These are phyloP conservation scores for Erebia palarica DNA, from an alignment of 2,888 invertebrate species.

Conservation along the genomic window DNA sequence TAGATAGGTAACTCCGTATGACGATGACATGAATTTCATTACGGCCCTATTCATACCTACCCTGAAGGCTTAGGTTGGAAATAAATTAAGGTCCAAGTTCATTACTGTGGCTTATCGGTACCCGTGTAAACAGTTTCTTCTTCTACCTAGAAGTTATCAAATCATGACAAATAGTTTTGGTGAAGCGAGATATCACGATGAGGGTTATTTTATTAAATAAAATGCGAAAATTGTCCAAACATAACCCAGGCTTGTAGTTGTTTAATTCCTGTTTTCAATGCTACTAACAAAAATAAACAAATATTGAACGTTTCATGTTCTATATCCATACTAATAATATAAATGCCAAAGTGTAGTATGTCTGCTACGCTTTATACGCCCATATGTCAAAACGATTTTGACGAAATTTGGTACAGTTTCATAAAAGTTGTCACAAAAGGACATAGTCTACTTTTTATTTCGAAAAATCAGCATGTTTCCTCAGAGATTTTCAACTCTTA, in stretches of 20 bases:
- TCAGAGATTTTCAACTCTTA: too few relatives aligned
- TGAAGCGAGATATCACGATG: neutral
- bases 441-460: too few relatives aligned
- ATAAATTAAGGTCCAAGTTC: constrained; percentile 7
- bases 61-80: neutral
- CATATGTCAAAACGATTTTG: too few relatives aligned
- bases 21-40: constrained; percentile 18
- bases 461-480: too few relatives aligned
- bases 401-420: too few relatives aligned
- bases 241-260: neutral
- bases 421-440: too few relatives aligned
- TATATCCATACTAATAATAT: too few relatives aligned
- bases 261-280: neutral
- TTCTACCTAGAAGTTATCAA: neutral
- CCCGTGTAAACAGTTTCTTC: constrained; percentile 6
- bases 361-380: too few relatives aligned
- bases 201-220: neutral
- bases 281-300: neutral
- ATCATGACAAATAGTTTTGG: neutral
- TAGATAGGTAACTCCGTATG: neutral
- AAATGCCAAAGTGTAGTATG: too few relatives aligned
- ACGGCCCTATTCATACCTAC: neutral
- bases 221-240: neutral
- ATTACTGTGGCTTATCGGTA: constrained; percentile 10
- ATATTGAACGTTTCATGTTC: neutral